Percentiles rank a stretch among this genome's conserved stretches.
Evolutionary conservation across 2,113 vertebrate genomes (phyloP).

Genomic region (Amazona vittata): DNA sequence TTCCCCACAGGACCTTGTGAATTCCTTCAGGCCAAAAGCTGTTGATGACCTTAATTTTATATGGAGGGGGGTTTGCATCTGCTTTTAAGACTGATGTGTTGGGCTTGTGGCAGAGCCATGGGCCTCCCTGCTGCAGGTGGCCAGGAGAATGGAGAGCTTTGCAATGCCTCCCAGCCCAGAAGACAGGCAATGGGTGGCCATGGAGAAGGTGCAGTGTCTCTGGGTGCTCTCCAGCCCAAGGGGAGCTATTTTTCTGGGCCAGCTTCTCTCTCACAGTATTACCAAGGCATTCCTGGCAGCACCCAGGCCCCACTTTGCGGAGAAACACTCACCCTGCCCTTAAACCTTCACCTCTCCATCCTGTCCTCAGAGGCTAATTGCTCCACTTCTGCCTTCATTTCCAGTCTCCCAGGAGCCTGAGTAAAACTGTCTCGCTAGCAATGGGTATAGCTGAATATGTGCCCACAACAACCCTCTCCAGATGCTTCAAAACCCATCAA

Average conservation of each 20-base stretch:
- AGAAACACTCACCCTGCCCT: not conserved
- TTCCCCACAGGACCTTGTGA: not conserved
- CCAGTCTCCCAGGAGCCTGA: not conserved
- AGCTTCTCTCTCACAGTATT: not conserved
- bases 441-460: not conserved
- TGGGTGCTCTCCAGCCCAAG: not conserved
- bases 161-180: not conserved
- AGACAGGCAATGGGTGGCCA: accelerated
- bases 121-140: not conserved
- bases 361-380: not conserved
- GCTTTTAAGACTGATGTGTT: not conserved
- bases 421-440: not conserved
- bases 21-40: not conserved
- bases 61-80: not conserved
- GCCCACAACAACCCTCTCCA: not conserved
- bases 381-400: not conserved
- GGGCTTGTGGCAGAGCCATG: not conserved
- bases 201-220: not conserved
- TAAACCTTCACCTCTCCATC: not conserved
- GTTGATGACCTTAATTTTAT: not conserved
- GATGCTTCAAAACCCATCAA: not conserved
- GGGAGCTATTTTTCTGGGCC: not conserved
- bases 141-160: not conserved
- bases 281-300: not conserved
- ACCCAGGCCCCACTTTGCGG: not conserved